Conservation (phyloP, 2,113 vertebrate species). For the Takifugu bimaculatus region DNA sequence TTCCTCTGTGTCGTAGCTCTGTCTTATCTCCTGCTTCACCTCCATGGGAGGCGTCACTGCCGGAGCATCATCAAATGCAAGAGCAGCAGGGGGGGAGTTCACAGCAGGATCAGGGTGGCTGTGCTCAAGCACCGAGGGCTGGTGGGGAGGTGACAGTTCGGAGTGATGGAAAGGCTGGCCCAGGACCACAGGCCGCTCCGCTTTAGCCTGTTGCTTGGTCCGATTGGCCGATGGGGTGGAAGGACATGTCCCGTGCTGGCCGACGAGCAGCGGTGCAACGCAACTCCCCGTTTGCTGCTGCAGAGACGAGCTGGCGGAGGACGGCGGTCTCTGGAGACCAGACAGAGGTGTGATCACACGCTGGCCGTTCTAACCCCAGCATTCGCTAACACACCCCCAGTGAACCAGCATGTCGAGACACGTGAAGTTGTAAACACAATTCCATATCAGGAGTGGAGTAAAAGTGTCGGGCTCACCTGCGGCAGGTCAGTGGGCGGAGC, state of each 20-base stretch:
- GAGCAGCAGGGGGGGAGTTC: neutral
- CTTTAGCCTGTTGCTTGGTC: slow-evolving; percentile 2
- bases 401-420: too few relatives aligned
- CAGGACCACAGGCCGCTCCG: slow-evolving; percentile 7
- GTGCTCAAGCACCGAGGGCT: slow-evolving; percentile 9
- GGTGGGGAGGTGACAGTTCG: slow-evolving; percentile 23
- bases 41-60: neutral
- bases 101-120: neutral
- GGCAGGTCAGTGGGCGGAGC: slow-evolving; percentile 52
- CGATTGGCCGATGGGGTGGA: slow-evolving; percentile 24
- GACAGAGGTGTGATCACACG: neutral
- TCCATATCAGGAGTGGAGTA: too few relatives aligned
- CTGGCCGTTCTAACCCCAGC: too few relatives aligned
- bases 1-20: slow-evolving; percentile 46
- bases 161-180: neutral
- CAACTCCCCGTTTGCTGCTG: slow-evolving; percentile 36
- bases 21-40: slow-evolving; percentile 65
- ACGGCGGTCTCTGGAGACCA: slow-evolving; percentile 27
- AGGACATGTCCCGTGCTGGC: slow-evolving; percentile 1
- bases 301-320: slow-evolving; percentile 28
- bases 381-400: too few relatives aligned
- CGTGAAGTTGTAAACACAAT: too few relatives aligned
- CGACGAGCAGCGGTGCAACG: slow-evolving; percentile 24
- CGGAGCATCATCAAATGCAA: slow-evolving; percentile 23
- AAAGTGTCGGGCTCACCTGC: slow-evolving; percentile 45